Conservation (phyloP, 1,140 invertebrate genomes). For the Lordiphosa stackelbergi region DNA sequence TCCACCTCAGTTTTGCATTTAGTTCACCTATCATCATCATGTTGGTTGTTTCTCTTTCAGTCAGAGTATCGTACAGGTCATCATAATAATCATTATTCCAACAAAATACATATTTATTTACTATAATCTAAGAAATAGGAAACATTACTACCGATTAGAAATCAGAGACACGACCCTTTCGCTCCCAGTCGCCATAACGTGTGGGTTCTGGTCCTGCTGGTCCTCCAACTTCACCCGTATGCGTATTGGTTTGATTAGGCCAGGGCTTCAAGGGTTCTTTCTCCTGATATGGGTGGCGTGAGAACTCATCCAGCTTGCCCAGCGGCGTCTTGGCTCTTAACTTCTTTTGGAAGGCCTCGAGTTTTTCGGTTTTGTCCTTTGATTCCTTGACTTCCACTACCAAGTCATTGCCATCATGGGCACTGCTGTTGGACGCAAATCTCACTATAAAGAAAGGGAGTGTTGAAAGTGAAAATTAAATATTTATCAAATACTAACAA, state of each 20-base stretch:
- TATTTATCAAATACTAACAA: constrained; percentile 11
- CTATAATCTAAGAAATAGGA: no score
- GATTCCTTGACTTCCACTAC: constrained; percentile 59
- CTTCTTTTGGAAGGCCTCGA: constrained; percentile 81
- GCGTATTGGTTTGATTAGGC: constrained; percentile 93
- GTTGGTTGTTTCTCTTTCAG: no score
- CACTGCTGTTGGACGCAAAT: constrained; percentile 48
- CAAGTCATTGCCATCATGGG: constrained; percentile 21
- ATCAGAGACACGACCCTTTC: constrained; percentile 97
- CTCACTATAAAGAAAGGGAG: constrained; percentile 27
- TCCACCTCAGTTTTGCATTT: no score
- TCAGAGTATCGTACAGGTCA: no score
- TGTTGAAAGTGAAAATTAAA: background rate
- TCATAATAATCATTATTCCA: no score
- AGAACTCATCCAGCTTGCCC: constrained; percentile 82
- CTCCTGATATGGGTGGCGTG: constrained; percentile 87
- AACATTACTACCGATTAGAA: constrained; percentile 79
- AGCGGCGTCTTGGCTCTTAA: constrained; percentile 81
- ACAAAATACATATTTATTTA: no score
- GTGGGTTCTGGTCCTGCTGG: constrained; percentile 98
- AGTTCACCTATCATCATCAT: no score
- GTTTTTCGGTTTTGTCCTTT: constrained; percentile 49
- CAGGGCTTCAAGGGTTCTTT: constrained; percentile 91
- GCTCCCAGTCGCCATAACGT: constrained; percentile 99
- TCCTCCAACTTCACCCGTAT: constrained; percentile 88